These are phyloP conservation scores for Noctua pronuba DNA, from an alignment of 2,888 invertebrate species.

Conservation along the genomic window DNA sequence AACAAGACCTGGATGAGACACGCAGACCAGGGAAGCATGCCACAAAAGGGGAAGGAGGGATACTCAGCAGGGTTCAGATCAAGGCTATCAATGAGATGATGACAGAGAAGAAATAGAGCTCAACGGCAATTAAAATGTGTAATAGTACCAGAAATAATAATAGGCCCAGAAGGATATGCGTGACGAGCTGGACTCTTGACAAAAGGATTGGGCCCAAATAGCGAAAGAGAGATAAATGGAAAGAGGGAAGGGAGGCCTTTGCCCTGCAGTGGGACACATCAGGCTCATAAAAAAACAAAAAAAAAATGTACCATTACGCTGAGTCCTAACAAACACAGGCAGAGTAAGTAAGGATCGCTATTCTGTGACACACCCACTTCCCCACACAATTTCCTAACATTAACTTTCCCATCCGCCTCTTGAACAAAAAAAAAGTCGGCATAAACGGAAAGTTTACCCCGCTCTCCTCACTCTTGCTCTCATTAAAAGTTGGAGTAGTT, in stretches of 20 bases:
- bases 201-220: no score
- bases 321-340: not conserved
- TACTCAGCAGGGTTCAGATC: not conserved
- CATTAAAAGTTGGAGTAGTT: conserved; percentile 78
- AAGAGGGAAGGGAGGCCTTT: no score
- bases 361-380: not conserved
- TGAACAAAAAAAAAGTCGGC: conserved; percentile 56
- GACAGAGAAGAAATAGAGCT: not conserved
- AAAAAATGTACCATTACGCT: not conserved
- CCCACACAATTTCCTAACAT: conserved; percentile 51
- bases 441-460: conserved; percentile 62
- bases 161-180: no score
- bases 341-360: not conserved
- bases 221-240: no score
- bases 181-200: no score
- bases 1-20: not conserved
- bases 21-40: not conserved
- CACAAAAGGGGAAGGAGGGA: not conserved
- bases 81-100: not conserved
- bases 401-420: conserved; percentile 50
- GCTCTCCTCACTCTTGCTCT: conserved; percentile 66
- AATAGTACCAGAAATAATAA: no score
- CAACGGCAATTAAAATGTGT: not conserved
- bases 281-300: no score
- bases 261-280: no score